Evolutionary conservation across 92 coral and sea anemone species (phyloP), one percentile per base, ranked within the genome.

Genomic region (Porites rus): DNA sequence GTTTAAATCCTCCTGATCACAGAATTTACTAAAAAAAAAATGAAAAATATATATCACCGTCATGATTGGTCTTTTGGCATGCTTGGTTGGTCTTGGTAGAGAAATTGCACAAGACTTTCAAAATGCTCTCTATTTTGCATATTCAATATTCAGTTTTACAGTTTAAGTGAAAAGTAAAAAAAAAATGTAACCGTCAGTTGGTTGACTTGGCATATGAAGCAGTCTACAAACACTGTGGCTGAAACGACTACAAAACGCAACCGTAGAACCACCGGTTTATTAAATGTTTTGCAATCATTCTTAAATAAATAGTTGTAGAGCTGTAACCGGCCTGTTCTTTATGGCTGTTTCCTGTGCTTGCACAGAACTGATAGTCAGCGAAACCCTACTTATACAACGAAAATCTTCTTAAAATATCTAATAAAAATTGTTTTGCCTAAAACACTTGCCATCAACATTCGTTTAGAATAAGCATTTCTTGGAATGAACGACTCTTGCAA

Each of bases 201-300:
- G 86, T 70, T 38, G 16, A 81, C 82, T 14, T 63, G 58, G 54
- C 72, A 20, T 63, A 59, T 14, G 70, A 65, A 38, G 67, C 13
- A n/a, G 64, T 72, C 71, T 58, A 69, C 86, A 81, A 81, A 70
- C 69, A 78, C 31, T 10, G 20, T 72, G 13, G 28, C 51, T 25
- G 11, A 62, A 62, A 46, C 22, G 72, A 21, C 60, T 21, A 38
- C 13, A 65, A 31, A 78, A 20, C 46, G 5, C 71, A 22, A 38
- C 46, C 46, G 46, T 38, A 38, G 6, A 38, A 38, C 77, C 86
- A 81, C 86, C 86, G 50, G 78, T 81, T 60, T 81, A 60, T 80
- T 81, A 54, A 81, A 81, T 60, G 69, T 70, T 71, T 81, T 22
- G 10, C 21, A 54, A 69, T 70, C 77, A 69, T 81, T 13, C 66